These are phyloP conservation scores for Pardosa pseudoannulata DNA, from an alignment of 2,888 invertebrate genomes.

Conservation along the genomic window DNA sequence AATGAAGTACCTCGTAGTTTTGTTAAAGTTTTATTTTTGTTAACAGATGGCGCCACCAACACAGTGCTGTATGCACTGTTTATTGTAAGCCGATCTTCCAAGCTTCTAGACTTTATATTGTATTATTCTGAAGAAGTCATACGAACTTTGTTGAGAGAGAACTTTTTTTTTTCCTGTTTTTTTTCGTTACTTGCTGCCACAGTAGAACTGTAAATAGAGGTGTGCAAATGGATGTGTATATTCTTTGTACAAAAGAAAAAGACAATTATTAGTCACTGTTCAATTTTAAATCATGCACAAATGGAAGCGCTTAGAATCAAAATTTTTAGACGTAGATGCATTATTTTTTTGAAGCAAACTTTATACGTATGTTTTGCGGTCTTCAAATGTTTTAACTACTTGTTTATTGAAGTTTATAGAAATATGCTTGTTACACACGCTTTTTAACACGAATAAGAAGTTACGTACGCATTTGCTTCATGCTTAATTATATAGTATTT, in stretches of 20 bases:
- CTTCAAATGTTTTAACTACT: neutral
- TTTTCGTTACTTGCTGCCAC: no score
- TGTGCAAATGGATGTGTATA: slow-evolving; percentile 1
- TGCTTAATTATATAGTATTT: neutral
- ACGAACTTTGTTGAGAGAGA: neutral
- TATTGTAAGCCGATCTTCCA: slow-evolving; percentile 60
- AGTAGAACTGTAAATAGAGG: neutral
- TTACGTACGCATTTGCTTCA: neutral
- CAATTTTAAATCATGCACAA: slow-evolving; percentile 4
- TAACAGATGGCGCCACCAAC: slow-evolving; percentile 67
- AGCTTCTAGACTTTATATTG: slow-evolving; percentile 26
- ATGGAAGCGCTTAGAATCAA: neutral
- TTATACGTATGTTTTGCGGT: neutral
- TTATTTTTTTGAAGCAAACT: neutral
- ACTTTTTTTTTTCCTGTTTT: no score
- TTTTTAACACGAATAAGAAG: neutral
- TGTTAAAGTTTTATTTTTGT: slow-evolving; percentile 4
- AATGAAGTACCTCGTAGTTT: slow-evolving; percentile 14
- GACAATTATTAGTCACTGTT: neutral
- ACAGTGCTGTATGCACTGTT: slow-evolving; percentile 41
- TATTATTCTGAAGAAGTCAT: neutral
- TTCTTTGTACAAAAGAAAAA: neutral
- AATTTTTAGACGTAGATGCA: neutral
- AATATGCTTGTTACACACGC: neutral
- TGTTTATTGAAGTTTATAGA: neutral